Conservation (phyloP, 2,797 vertebrate genomes). For the Antennarius maculatus region DNA sequence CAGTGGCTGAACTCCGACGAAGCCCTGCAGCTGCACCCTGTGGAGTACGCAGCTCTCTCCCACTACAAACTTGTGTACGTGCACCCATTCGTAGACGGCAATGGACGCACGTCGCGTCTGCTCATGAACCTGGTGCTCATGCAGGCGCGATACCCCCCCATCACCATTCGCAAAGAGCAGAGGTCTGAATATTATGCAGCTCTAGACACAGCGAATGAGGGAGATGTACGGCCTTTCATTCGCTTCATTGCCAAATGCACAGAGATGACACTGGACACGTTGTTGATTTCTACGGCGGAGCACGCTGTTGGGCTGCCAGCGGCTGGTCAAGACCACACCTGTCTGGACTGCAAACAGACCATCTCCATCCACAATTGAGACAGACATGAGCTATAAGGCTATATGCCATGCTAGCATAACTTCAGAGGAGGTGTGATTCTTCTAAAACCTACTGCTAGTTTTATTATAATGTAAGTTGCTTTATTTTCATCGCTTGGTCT, state of each 20-base stretch:
- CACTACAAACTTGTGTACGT: slow-evolving; percentile 98
- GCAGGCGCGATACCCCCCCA: slow-evolving; percentile 94
- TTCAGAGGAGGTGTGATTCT: background rate
- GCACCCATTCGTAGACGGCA: slow-evolving; percentile 95
- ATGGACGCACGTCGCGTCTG: slow-evolving; percentile 92
- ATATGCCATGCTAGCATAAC: background rate
- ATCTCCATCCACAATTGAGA: slow-evolving; percentile 87
- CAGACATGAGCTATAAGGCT: background rate
- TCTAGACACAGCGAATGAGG: slow-evolving; percentile 93
- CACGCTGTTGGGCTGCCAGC: slow-evolving; percentile 90
- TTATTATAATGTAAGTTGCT: background rate
- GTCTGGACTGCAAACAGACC: slow-evolving; percentile 85
- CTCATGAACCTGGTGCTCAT: slow-evolving; percentile 97
- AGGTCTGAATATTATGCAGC: slow-evolving; percentile 91
- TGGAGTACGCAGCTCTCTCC: slow-evolving; percentile 92
- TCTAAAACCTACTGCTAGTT: slow-evolving; percentile 5
- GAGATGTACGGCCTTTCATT: slow-evolving; percentile 95
- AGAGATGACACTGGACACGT: slow-evolving; percentile 92
- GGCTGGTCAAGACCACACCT: slow-evolving; percentile 75
- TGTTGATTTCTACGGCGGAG: slow-evolving; percentile 93
- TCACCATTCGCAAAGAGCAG: slow-evolving; percentile 96
- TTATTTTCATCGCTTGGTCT: background rate
- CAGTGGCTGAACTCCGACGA: slow-evolving; percentile 98
- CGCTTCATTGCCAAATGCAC: slow-evolving; percentile 96
- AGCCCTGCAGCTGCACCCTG: slow-evolving; percentile 90